phyloP scores from a whole-genome alignment of 2,113 vertebrate species.

The Elanoides forficatus region DNA sequence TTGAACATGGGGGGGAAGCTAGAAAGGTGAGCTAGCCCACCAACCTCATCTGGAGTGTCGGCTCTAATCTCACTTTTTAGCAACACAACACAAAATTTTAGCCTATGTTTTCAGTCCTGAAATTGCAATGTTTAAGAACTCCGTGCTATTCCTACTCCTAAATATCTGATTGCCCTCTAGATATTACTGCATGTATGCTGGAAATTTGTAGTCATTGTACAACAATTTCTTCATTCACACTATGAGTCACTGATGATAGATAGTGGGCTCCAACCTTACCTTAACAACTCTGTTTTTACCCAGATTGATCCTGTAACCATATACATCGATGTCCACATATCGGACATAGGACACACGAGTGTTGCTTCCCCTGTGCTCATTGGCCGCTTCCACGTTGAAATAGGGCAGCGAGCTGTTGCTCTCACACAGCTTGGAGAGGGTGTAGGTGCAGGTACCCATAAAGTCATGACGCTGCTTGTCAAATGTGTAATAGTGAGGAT shows the following conservation, averaged over 20 bases:
- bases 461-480: slow-evolving; percentile 42
- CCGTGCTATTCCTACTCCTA: background rate
- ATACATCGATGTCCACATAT: slow-evolving; percentile 3
- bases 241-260: background rate
- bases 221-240: background rate
- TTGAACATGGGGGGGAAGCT: background rate
- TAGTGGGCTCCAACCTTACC: background rate
- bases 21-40: background rate
- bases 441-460: slow-evolving; percentile 54
- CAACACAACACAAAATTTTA: background rate
- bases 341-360: slow-evolving; percentile 45
- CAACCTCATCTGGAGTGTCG: background rate
- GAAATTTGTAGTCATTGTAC: background rate
- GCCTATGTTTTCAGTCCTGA: background rate
- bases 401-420: background rate
- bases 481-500: slow-evolving; percentile 51
- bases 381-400: slow-evolving; percentile 50
- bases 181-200: background rate
- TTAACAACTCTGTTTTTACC: slow-evolving; percentile 40
- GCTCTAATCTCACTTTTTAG: background rate
- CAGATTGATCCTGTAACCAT: slow-evolving; percentile 55
- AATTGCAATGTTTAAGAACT: background rate
- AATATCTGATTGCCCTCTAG: background rate
- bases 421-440: slow-evolving; percentile 19
- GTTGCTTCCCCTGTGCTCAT: slow-evolving; percentile 36